phyloP scores from a whole-genome alignment of 2,797 vertebrate species.

The Rhinella marina region DNA sequence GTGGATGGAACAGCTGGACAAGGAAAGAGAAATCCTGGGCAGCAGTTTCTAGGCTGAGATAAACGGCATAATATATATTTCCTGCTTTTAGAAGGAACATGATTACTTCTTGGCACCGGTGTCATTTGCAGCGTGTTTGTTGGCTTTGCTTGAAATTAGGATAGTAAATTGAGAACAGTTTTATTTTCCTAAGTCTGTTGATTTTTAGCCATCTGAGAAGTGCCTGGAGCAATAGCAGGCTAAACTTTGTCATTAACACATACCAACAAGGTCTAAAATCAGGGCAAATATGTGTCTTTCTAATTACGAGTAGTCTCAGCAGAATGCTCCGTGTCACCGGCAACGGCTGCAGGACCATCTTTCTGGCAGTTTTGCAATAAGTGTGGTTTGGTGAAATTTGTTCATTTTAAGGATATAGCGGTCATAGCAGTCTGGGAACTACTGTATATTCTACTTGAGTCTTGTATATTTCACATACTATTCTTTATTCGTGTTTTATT shows the following conservation, averaged over 20 bases:
- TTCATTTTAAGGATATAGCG: constrained; percentile 6
- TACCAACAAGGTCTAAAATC: constrained; percentile 40
- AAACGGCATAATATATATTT: constrained; percentile 30
- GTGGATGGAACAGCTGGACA: constrained; percentile 26
- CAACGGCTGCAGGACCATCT: background rate
- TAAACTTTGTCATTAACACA: constrained; percentile 45
- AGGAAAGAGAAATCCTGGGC: constrained; percentile 8
- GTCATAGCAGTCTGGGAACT: background rate
- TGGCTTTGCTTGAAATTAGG: constrained; percentile 46
- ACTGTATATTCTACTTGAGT: too few relatives aligned
- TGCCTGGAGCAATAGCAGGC: constrained; percentile 28
- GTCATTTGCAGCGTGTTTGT: constrained; percentile 32
- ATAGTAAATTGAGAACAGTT: constrained; percentile 42
- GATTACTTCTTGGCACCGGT: constrained; percentile 41
- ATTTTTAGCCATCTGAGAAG: constrained; percentile 39
- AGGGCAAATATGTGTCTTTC: constrained; percentile 43
- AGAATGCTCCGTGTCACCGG: constrained; percentile 19
- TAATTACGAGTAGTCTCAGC: constrained; percentile 29
- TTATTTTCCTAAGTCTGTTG: constrained; percentile 29
- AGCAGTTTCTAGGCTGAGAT: constrained; percentile 25
- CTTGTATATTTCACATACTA: background rate
- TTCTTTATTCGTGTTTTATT: background rate
- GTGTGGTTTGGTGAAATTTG: constrained; percentile 13
- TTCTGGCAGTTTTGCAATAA: constrained; percentile 42
- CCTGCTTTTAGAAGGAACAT: constrained; percentile 29